Evolutionary conservation across 2,888 invertebrate species (phyloP).

Genomic region (Agapostemon virescens): DNA sequence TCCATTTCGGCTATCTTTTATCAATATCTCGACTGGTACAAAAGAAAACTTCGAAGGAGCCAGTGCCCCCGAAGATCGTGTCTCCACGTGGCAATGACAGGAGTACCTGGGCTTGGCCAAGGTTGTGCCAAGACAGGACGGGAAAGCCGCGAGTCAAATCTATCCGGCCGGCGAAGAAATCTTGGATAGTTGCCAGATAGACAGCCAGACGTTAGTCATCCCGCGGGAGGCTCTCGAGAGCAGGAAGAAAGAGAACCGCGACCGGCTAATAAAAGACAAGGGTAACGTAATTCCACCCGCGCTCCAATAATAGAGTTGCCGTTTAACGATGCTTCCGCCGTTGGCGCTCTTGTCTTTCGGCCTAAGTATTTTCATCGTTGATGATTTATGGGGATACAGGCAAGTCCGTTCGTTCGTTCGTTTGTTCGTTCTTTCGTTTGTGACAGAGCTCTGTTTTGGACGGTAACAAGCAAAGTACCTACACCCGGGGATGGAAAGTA

Average conservation of each 20-base stretch:
- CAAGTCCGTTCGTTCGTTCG: background rate
- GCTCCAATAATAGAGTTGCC: constrained; percentile 67
- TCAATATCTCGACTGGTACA: constrained; percentile 10
- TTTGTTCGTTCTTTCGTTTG: background rate
- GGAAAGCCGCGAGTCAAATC: constrained; percentile 58
- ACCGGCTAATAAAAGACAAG: constrained; percentile 69
- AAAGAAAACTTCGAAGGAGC: constrained; percentile 23
- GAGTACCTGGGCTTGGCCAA: constrained; percentile 66
- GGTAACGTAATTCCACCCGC: constrained; percentile 71
- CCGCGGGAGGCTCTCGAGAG: constrained; percentile 49
- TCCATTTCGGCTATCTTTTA: constrained; percentile 29
- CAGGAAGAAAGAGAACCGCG: constrained; percentile 59
- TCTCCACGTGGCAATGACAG: constrained; percentile 68
- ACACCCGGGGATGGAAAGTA: constrained; percentile 1
- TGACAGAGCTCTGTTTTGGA: background rate
- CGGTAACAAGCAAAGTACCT: constrained; percentile 15
- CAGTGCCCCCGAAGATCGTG: constrained; percentile 46
- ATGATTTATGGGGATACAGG: constrained; percentile 39
- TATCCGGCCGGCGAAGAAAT: constrained; percentile 48
- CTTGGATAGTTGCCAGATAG: constrained; percentile 59
- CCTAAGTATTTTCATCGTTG: constrained; percentile 60
- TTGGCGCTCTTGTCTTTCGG: constrained; percentile 53
- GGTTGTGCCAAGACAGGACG: constrained; percentile 62
- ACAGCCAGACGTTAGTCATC: constrained; percentile 63
- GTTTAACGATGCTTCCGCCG: constrained; percentile 65